Evolutionary conservation across 1,140 invertebrate species (phyloP), one percentile per base, ranked within the genome.

Genomic region (Drosophila serrata): DNA sequence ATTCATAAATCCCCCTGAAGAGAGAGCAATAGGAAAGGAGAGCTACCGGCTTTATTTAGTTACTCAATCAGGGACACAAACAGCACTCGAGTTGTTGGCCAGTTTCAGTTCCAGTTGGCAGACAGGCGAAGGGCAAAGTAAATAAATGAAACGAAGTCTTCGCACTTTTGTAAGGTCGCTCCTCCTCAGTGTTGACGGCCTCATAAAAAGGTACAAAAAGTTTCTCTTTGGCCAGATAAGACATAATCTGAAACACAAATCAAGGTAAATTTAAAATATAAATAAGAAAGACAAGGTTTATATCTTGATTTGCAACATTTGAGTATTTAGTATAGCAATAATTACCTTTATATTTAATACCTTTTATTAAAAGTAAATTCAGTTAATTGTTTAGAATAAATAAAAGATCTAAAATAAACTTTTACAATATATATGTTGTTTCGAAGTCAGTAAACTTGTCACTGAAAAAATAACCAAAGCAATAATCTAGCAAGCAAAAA

Each of bases 21-120:
- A 6, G 19, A 8, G 4, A 17, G n/a, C n/a, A 12, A 13, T 13
- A 12, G 46, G 22, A 17, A 15, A 11, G 6, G 24, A 12, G 39
- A 31, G 12, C 22, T 15, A 0, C 12, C 22, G 43, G 76, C 67
- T 85, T 85, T 85, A 85, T 81, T 85, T 85, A 85, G 81, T 79
- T 78, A 85, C 82, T 85, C 82, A 85, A 85, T 85, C 81, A 85
- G 81, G 62, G 81, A 64, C 63, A 68, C 82, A 85, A 85, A 86
- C 81, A 85, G 56, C 81, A 85, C 81, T 85, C 67, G 67, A 85
- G 68, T 67, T 81, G 81, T 64, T 79, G 81, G 64, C 64, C 76
- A 75, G 76, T 85, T 81, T 59, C 69, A 72, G 68, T 48, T 72
- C 61, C 53, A 79, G 63, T 64, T 77, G 79, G 80, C 79, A 77